Conservation (phyloP, 2,113 vertebrate genomes). For the mouse (Mus musculus) region DNA sequence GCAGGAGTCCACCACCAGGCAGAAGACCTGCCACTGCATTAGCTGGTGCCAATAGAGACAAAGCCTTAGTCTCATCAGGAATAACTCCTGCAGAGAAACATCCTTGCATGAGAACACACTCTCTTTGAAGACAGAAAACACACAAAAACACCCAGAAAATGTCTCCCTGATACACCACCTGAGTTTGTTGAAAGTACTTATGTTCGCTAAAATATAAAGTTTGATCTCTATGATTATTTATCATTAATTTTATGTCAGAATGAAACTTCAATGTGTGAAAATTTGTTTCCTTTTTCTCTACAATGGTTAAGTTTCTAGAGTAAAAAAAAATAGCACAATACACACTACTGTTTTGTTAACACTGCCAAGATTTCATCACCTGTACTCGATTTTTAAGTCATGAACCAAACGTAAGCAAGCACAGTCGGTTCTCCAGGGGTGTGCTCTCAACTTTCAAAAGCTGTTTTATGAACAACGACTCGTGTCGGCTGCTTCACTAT, state of each 20-base stretch:
- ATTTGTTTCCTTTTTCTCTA: constrained; percentile 91
- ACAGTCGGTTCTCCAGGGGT: constrained; percentile 99
- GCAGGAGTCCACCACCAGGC: constrained; percentile 98
- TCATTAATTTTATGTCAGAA: constrained; percentile 91
- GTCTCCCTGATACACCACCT: constrained; percentile 92
- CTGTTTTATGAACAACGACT: constrained; percentile 99
- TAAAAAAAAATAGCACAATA: constrained; percentile 98
- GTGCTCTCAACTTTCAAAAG: constrained; percentile 99
- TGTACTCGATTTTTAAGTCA: constrained; percentile 99
- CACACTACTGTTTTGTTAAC: constrained; percentile 97
- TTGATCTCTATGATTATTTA: constrained; percentile 92
- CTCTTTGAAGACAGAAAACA: constrained; percentile 88
- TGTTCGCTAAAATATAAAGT: constrained; percentile 91
- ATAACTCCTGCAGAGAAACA: constrained; percentile 97
- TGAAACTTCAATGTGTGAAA: constrained; percentile 91
- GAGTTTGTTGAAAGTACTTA: constrained; percentile 92
- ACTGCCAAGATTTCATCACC: constrained; percentile 99
- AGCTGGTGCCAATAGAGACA: constrained; percentile 99
- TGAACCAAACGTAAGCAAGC: constrained; percentile 99
- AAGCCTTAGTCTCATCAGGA: constrained; percentile 99
- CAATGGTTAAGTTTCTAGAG: constrained; percentile 93
- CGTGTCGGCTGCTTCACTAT: constrained; percentile 99
- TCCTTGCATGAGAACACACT: constrained; percentile 87
- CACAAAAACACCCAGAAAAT: constrained; percentile 93
- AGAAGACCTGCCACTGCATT: constrained; percentile 99